Base-by-base conservation (phyloP, 1,140 invertebrate genomes). In the Penaeus vannamei region DNA sequence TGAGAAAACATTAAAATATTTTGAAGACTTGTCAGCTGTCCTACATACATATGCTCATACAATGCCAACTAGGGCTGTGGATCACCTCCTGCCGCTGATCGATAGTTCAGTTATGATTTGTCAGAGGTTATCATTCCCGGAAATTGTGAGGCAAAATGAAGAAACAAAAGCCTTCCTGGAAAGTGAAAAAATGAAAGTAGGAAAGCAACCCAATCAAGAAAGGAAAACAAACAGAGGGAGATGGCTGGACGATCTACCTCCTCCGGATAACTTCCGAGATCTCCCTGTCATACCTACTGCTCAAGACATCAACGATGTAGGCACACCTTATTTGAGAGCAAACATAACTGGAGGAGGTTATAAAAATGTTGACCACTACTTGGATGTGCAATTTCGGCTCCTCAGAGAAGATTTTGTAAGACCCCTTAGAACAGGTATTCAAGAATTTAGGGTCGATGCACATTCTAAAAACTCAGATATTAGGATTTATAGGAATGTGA, bases 361-460 rank as follows among this genome's bases (percentile, higher is more conserved):
- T 92, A 91, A 93, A 14, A 93, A 94, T 92, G 93, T 95, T 0
- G 94, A 96, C 59, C 95, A 96, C 90, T 98, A 98, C 92, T 92
- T 97, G 22, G 96, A 97, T 91, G 94, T 95, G 0, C 96, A 97
- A 91, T 97, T 96, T 92, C 93, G 96, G 22, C 93, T 97, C 7
- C 92, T 97, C 32, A 92, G 96, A 20, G 96, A 97, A 93, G 97
- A 97, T 93, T 89, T 89, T 76, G 60, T 89, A 17, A 60, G 81
- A 10, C 87, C 87, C 19, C 82, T 89, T 10, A 82, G 87, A 29
- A 36, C 42, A 29, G 87, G 80, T 8, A 32, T 89, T 3, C 32
- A 29, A 10, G 64, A 91, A 22, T 92, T 90, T 32, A 59, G 87
- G 32, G 82, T 83, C 42, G 26, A 82, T 14, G 32, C 69, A 84